Conservation (phyloP, 2,888 invertebrate species). For the Perdita meconis region DNA sequence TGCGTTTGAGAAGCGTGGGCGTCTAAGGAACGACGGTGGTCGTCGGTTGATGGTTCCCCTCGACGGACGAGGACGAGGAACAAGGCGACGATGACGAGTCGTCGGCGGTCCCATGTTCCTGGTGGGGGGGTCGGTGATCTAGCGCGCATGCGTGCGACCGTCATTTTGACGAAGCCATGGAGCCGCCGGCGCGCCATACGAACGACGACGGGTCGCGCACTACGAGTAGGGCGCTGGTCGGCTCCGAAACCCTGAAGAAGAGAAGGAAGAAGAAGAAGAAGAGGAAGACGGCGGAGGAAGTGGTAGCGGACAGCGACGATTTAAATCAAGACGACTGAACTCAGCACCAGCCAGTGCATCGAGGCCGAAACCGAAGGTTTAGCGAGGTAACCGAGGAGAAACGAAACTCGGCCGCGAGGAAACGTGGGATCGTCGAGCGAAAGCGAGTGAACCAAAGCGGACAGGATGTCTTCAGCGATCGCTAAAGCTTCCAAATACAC, state of each 20-base stretch:
- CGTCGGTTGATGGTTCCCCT: slow-evolving; percentile 59
- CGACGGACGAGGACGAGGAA: slow-evolving; percentile 54
- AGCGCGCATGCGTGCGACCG: slow-evolving; percentile 78
- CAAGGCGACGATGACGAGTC: slow-evolving; percentile 56
- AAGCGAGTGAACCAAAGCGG: slow-evolving; percentile 82
- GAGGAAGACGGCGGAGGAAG: slow-evolving; percentile 65
- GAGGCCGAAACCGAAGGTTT: slow-evolving; percentile 36
- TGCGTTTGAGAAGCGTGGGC: slow-evolving; percentile 62
- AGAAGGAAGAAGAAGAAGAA: slow-evolving; percentile 71
- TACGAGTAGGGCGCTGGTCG: slow-evolving; percentile 86
- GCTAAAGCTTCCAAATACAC: slow-evolving; percentile 96
- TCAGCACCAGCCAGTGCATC: slow-evolving; percentile 38
- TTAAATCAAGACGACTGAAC: slow-evolving; percentile 53
- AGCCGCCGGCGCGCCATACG: slow-evolving; percentile 86
- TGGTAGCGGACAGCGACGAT: slow-evolving; percentile 49
- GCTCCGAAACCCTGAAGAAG: slow-evolving; percentile 81
- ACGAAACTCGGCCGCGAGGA: slow-evolving; percentile 43
- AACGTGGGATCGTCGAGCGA: slow-evolving; percentile 32
- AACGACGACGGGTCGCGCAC: slow-evolving; percentile 87
- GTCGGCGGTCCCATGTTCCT: slow-evolving; percentile 44
- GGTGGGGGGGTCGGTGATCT: slow-evolving; percentile 71
- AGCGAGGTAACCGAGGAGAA: slow-evolving; percentile 39
- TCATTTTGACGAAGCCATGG: slow-evolving; percentile 81
- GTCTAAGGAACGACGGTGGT: slow-evolving; percentile 55
- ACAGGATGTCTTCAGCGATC: slow-evolving; percentile 88